These are phyloP conservation scores for Tridacna crocea DNA, from an alignment of 2,888 invertebrate genomes.

Conservation along the genomic window DNA sequence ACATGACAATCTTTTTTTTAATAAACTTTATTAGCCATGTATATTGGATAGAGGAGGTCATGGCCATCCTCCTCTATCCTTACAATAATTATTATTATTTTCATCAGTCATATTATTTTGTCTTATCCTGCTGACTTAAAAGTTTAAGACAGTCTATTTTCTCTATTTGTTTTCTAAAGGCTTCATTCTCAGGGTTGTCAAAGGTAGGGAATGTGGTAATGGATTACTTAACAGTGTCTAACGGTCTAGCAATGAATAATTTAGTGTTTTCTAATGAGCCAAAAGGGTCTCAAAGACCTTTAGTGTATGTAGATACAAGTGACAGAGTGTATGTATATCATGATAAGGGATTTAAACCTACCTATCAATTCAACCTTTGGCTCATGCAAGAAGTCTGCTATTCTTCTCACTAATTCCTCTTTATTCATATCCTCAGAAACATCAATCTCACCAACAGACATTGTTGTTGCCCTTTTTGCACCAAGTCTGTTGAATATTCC, in stretches of 20 bases:
- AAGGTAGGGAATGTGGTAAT: too few species aligned
- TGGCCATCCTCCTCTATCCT: too few species aligned
- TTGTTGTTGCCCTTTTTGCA: slow-evolving; percentile 52
- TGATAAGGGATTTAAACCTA: slow-evolving; percentile 48
- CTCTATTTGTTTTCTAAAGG: not conserved
- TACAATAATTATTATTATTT: too few species aligned
- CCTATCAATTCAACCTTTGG: slow-evolving; percentile 72
- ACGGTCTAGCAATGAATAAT: too few species aligned
- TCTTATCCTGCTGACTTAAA: too few species aligned
- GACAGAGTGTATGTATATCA: not conserved
- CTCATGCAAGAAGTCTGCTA: slow-evolving; percentile 68
- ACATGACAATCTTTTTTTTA: not conserved
- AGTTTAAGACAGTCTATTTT: too few species aligned
- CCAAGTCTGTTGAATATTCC: slow-evolving; percentile 59
- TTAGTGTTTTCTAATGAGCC: too few species aligned
- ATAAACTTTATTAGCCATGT: too few species aligned
- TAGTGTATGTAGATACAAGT: not conserved
- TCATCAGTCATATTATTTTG: too few species aligned
- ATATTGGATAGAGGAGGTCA: too few species aligned
- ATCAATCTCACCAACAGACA: slow-evolving; percentile 44
- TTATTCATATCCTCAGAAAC: slow-evolving; percentile 61
- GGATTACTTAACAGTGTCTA: not conserved
- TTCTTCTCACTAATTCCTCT: slow-evolving; percentile 59
- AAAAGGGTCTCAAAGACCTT: not conserved
- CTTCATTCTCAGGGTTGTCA: not conserved